Conservation (phyloP, 1,140 invertebrate species). For the Cydia pomonella region DNA sequence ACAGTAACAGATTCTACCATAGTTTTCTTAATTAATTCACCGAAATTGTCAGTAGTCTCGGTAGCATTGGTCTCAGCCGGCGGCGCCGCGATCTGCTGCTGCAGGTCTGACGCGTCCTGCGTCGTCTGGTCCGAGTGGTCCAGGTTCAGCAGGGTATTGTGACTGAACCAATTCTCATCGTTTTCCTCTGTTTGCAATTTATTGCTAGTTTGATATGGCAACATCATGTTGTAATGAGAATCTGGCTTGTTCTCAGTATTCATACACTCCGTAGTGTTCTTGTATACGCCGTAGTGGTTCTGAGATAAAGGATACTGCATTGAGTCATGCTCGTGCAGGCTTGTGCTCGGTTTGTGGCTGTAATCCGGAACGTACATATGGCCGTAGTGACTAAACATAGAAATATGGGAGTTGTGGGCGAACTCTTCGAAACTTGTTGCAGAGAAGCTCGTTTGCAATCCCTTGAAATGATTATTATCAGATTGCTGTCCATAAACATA, state of each 20-base stretch:
- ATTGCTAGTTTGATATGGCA: constrained; percentile 82
- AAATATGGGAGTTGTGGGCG: constrained; percentile 77
- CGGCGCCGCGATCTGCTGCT: constrained; percentile 66
- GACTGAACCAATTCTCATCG: constrained; percentile 77
- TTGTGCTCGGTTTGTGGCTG: constrained; percentile 60
- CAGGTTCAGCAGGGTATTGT: constrained; percentile 67
- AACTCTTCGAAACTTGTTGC: constrained; percentile 81
- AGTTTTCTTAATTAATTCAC: constrained; percentile 95
- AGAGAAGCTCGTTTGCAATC: constrained; percentile 73
- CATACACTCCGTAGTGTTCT: constrained; percentile 61
- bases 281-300: constrained; percentile 75
- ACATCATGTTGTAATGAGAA: constrained; percentile 81
- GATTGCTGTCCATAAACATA: constrained; percentile 70
- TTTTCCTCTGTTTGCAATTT: constrained; percentile 83
- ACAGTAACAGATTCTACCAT: constrained; percentile 95
- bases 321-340: constrained; percentile 60
- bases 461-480: constrained; percentile 65
- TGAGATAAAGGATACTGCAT: constrained; percentile 60
- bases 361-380: constrained; percentile 79
- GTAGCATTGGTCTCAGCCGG: constrained; percentile 47
- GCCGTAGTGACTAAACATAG: constrained; percentile 81
- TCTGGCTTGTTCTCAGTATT: constrained; percentile 71
- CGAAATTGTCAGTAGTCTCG: constrained; percentile 87
- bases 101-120: constrained; percentile 83
- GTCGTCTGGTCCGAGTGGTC: constrained; percentile 80